phyloP scores from a whole-genome alignment of 2,797 vertebrate species.

The Gambusia yucatana region DNA sequence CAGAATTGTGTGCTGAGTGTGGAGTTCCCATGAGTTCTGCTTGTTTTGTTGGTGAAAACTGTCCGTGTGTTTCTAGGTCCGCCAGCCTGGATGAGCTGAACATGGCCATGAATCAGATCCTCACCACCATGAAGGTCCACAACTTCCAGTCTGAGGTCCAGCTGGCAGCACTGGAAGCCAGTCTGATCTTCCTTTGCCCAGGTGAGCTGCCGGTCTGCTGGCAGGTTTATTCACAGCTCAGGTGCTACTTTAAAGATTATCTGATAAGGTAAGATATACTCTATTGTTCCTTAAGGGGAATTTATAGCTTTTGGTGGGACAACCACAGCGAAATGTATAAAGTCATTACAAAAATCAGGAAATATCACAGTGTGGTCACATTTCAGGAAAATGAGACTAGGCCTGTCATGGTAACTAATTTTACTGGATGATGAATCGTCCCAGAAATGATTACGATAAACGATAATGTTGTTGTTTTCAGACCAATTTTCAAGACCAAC shows the following conservation, averaged over 20 bases:
- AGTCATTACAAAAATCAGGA: no score
- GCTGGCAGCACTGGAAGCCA: slow-evolving; percentile 87
- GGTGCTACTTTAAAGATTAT: background rate
- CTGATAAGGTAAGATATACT: background rate
- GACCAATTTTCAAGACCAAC: no score
- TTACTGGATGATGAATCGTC: no score
- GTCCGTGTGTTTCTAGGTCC: slow-evolving; percentile 71
- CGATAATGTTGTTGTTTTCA: no score
- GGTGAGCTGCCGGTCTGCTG: slow-evolving; percentile 69
- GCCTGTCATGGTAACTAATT: no score
- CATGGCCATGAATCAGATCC: slow-evolving; percentile 85
- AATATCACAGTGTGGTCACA: no score
- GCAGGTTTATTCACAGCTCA: background rate
- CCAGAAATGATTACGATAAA: no score
- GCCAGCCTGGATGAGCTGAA: slow-evolving; percentile 86
- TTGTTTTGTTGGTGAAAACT: background rate
- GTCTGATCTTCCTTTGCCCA: slow-evolving; percentile 88
- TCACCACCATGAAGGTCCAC: slow-evolving; percentile 86
- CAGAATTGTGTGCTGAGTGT: background rate
- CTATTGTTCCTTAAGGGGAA: no score
- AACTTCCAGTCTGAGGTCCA: slow-evolving; percentile 86
- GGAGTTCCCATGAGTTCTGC: background rate
- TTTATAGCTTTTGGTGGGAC: no score
- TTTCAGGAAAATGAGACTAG: no score
- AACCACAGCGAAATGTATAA: no score